These are phyloP conservation scores for Enteromius argenteus DNA, from an alignment of 2,797 vertebrate genomes.

Conservation along the genomic window DNA sequence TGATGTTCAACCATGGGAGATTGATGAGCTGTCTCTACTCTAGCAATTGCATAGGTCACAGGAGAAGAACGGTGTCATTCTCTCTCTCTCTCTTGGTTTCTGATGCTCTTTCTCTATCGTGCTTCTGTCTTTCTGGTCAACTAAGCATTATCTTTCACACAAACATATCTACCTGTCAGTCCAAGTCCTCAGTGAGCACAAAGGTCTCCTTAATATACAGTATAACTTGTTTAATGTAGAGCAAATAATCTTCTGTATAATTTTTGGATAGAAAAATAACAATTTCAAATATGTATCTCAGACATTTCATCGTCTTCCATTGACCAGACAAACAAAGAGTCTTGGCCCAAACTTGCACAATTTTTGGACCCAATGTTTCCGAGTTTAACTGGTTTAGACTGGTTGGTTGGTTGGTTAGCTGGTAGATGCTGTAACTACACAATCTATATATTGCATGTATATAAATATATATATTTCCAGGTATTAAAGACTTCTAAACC, in stretches of 20 bases:
- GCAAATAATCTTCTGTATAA: neutral
- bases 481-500: neutral
- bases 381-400: neutral
- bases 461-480: neutral
- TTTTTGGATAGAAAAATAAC: neutral
- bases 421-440: neutral
- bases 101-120: constrained; percentile 1
- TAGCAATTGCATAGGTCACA: constrained; percentile 55
- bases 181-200: constrained; percentile 1
- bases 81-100: constrained; percentile 24
- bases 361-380: neutral
- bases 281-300: neutral
- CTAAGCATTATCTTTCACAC: constrained; percentile 8
- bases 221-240: neutral
- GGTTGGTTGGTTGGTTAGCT: neutral
- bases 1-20: constrained; percentile 49
- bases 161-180: constrained; percentile 24
- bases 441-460: too few relatives aligned
- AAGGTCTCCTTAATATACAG: neutral
- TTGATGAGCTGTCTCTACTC: constrained; percentile 56
- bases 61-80: constrained; percentile 44
- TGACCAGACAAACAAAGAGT: neutral
- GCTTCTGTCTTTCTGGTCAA: constrained; percentile 6
- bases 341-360: neutral
- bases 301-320: neutral